Evolutionary conservation across 2,113 vertebrate genomes (phyloP), one percentile per base, ranked within the genome.

Genomic region (Myrmophylax atrothorax): DNA sequence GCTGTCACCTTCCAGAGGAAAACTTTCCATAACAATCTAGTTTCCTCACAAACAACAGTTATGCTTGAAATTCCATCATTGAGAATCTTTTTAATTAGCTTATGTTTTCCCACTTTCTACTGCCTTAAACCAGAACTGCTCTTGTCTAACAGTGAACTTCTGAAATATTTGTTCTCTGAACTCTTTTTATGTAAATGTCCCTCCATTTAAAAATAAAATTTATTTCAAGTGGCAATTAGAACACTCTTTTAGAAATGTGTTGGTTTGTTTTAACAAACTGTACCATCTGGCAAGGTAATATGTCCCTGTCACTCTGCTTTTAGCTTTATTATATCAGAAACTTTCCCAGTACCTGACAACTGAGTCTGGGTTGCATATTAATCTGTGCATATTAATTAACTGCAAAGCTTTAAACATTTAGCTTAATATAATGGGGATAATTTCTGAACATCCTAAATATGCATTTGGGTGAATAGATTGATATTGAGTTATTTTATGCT

Each of bases 241-340:
- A 40, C 44, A 67, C 70, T 87, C 67, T 84, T 89, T 83, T 76
- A 95, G 88, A 86, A 94, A 92, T 29, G 60, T 0, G 2, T 88
- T 91, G 68, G 68, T 80, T 93, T 96, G 55, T 74, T 93, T 95
- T 66, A 92, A 92, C 69, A 82, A 92, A 91, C 85, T 47, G 22
- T 94, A 72, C 94, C 76, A 86, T 84, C 89, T 96, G 85, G 50
- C 10, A 14, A 94, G 67, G 72, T 88, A 93, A 74, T 77, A 84
- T 40, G 75, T 90, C 60, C 37, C 52, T 63, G 50, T 75, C 93
- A 75, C 37, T 69, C 50, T 88, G 81, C 46, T 90, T 85, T 91
- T 80, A 88, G 79, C 20, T 90, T 90, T 74, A 86, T 47, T 78
- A 42, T 42, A 46, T 80, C 60, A 90, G 60, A 96, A 93, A 84